phyloP scores from a whole-genome alignment of 1,140 invertebrate species.

The Diabrotica virgifera region DNA sequence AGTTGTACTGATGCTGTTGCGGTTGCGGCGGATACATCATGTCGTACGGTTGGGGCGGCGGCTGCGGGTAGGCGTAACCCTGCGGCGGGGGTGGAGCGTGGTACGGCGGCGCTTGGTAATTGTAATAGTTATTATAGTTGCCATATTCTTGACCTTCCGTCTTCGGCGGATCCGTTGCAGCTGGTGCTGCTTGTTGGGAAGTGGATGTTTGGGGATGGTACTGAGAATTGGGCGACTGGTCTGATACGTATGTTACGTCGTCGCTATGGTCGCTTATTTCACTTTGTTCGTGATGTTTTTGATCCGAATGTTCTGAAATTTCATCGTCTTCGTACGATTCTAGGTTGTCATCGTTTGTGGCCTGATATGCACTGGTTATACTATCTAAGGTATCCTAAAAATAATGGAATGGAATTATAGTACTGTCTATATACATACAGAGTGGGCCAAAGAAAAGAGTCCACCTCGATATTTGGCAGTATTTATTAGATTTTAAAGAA shows the following conservation, averaged over 20 bases:
- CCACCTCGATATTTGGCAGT: no score
- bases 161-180: conserved; percentile 29
- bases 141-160: conserved; percentile 35
- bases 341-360: conserved; percentile 17
- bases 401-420: not conserved
- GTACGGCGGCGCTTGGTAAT: conserved; percentile 39
- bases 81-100: conserved; percentile 35
- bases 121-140: conserved; percentile 39
- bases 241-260: conserved; percentile 40
- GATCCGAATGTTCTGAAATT: conserved; percentile 12
- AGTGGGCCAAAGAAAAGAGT: no score
- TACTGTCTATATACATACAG: no score
- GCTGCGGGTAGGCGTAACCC: conserved; percentile 28
- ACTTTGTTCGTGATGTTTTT: conserved; percentile 24
- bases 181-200: conserved; percentile 18
- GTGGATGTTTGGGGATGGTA: conserved; percentile 8
- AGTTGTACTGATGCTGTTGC: conserved; percentile 42
- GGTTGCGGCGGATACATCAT: conserved; percentile 36
- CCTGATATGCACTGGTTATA: conserved; percentile 41
- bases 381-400: conserved; percentile 44
- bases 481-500: no score
- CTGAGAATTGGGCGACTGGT: conserved; percentile 28
- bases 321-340: conserved; percentile 21
- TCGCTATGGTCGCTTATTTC: conserved; percentile 38
- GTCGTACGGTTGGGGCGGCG: conserved; percentile 38